Evolutionary conservation across 2,113 vertebrate genomes (phyloP).

Genomic region (Panthera leo): DNA sequence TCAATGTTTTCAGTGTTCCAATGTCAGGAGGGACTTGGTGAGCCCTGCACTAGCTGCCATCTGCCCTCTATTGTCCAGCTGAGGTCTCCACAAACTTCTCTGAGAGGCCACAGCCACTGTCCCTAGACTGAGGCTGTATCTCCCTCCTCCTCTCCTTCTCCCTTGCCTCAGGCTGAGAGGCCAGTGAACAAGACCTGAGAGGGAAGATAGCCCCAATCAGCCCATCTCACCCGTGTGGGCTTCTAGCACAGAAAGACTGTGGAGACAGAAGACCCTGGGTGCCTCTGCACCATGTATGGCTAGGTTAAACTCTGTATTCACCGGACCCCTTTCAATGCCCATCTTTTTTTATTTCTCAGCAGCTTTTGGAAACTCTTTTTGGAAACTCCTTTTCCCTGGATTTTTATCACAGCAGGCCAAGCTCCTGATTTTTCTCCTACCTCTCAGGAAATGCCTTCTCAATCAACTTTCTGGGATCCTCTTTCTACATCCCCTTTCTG

Average conservation of each 20-base stretch:
- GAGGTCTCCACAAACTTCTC: conserved; percentile 16
- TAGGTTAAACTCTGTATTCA: background rate
- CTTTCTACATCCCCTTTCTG: background rate
- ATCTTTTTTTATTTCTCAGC: background rate
- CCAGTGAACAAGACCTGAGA: background rate
- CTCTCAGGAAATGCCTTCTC: background rate
- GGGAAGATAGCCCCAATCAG: background rate
- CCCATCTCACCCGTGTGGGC: background rate
- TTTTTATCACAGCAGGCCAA: background rate
- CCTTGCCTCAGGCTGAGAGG: background rate
- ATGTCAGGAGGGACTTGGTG: background rate
- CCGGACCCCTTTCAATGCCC: background rate
- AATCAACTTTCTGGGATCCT: background rate
- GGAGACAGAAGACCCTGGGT: background rate
- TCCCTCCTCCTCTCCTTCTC: background rate
- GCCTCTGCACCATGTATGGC: background rate
- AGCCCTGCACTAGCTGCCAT: background rate
- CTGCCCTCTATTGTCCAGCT: conserved; percentile 46
- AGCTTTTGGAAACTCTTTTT: background rate
- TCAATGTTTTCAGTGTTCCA: background rate
- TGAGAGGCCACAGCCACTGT: background rate
- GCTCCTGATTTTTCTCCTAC: background rate
- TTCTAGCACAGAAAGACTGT: background rate
- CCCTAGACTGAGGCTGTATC: background rate
- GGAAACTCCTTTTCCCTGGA: background rate